These are phyloP conservation scores for Eptatretus atami DNA, from an alignment of 2,797 vertebrate species.

Conservation along the genomic window DNA sequence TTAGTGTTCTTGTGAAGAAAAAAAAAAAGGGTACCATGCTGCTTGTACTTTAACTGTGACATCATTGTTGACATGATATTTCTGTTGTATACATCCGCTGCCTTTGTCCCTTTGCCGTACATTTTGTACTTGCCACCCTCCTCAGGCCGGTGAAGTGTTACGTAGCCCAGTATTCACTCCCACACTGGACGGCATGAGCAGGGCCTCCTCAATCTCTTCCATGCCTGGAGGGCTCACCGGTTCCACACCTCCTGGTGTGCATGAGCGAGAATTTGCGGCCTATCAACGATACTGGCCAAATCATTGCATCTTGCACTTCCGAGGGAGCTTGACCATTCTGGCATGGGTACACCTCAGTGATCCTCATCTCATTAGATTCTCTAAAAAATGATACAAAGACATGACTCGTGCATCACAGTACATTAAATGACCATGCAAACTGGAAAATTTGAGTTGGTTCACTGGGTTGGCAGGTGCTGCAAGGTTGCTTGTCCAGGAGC, in stretches of 20 bases:
- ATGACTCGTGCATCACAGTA: too few species aligned
- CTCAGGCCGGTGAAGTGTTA: constrained; percentile 12
- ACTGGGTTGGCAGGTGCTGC: constrained; percentile 32
- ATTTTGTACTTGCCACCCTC: not conserved
- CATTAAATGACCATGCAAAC: not conserved
- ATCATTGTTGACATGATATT: too few species aligned
- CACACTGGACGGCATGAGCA: constrained; percentile 69
- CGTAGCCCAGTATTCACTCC: constrained; percentile 96
- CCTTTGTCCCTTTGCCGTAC: too few species aligned
- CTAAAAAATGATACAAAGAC: too few species aligned
- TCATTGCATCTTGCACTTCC: constrained; percentile 91
- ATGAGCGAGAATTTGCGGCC: constrained; percentile 69
- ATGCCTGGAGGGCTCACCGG: constrained; percentile 61
- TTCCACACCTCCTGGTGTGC: constrained; percentile 85
- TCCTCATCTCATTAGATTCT: too few species aligned
- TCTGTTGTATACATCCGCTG: too few species aligned
- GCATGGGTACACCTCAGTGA: constrained; percentile 25
- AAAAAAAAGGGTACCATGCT: too few species aligned
- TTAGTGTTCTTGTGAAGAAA: too few species aligned
- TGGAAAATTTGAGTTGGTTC: not conserved
- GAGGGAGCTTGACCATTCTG: constrained; percentile 64
- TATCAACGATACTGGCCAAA: constrained; percentile 97
- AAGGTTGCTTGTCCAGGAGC: constrained; percentile 86
- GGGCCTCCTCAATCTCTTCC: constrained; percentile 71
- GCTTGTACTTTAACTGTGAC: too few species aligned